Evolutionary conservation across 2,888 invertebrate species (phyloP).

Genomic region (Lottia scabra): DNA sequence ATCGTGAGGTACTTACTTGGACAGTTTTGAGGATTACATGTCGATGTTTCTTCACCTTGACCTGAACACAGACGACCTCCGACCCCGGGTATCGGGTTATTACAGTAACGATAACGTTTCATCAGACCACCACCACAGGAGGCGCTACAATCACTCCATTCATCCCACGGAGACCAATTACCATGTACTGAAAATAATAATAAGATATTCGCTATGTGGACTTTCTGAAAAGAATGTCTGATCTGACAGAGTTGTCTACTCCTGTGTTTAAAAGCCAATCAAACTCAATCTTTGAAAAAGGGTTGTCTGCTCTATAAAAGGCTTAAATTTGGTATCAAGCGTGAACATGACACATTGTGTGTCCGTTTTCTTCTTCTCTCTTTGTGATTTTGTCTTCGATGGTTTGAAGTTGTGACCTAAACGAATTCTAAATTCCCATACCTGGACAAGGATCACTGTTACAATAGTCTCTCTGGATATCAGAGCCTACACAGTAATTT

Average conservation of each 20-base stretch:
- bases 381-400: too few relatives aligned
- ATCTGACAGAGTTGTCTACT: too few relatives aligned
- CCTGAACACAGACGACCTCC: conserved; percentile 67
- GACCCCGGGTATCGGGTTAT: conserved; percentile 66
- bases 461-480: conserved; percentile 61
- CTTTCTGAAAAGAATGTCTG: too few relatives aligned
- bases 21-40: conserved; percentile 63
- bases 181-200: conserved; percentile 49
- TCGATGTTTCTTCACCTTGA: conserved; percentile 49
- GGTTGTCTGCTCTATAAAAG: too few relatives aligned
- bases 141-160: conserved; percentile 73
- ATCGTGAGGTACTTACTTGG: conserved; percentile 39
- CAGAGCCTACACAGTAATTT: conserved; percentile 56
- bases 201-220: too few relatives aligned
- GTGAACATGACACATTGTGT: too few relatives aligned
- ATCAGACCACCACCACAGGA: conserved; percentile 73
- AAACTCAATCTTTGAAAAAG: too few relatives aligned
- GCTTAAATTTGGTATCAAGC: too few relatives aligned
- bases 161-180: conserved; percentile 73
- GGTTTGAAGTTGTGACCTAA: too few relatives aligned
- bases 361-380: too few relatives aligned
- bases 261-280: too few relatives aligned
- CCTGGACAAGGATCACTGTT: conserved; percentile 64
- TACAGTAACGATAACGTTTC: conserved; percentile 72
- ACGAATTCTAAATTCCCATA: too few relatives aligned